Conservation (phyloP, 1,140 invertebrate species). For the Glossosoma conforme region DNA sequence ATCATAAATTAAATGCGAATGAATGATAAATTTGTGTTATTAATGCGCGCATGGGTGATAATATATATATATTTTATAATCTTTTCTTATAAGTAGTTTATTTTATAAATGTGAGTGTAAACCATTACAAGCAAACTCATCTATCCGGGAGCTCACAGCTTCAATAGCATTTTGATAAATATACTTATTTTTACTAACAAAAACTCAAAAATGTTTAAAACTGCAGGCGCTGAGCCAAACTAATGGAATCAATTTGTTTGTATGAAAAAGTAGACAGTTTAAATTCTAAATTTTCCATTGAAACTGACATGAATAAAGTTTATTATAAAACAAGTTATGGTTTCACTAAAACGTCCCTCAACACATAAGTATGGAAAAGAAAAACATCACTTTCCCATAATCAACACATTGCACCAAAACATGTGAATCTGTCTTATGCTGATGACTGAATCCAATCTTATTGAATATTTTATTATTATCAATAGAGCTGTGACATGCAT, state of each 20-base stretch:
- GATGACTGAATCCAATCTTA: too few relatives aligned
- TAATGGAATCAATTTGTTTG: neutral
- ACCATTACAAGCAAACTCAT: too few relatives aligned
- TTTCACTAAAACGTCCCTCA: too few relatives aligned
- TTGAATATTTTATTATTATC: too few relatives aligned
- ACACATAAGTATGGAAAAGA: too few relatives aligned
- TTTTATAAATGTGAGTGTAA: neutral
- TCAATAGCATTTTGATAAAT: too few relatives aligned
- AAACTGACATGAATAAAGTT: slow-evolving; percentile 4
- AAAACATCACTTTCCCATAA: too few relatives aligned
- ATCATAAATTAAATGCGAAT: slow-evolving; percentile 1
- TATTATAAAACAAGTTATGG: too few relatives aligned
- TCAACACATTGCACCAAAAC: too few relatives aligned
- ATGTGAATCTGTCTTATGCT: too few relatives aligned
- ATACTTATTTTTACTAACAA: slow-evolving; percentile 10
- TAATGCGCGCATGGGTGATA: neutral
- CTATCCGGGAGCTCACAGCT: too few relatives aligned
- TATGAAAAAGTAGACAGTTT: slow-evolving; percentile 3
- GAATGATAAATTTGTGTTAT: neutral
- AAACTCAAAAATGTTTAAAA: neutral
- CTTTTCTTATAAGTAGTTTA: neutral
- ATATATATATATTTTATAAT: neutral
- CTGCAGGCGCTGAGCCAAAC: slow-evolving; percentile 2
- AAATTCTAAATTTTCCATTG: slow-evolving; percentile 8
- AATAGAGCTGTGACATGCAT: too few relatives aligned